Evolutionary conservation across 2,113 vertebrate genomes (phyloP).

Genomic region (Corythoichthys intestinalis): DNA sequence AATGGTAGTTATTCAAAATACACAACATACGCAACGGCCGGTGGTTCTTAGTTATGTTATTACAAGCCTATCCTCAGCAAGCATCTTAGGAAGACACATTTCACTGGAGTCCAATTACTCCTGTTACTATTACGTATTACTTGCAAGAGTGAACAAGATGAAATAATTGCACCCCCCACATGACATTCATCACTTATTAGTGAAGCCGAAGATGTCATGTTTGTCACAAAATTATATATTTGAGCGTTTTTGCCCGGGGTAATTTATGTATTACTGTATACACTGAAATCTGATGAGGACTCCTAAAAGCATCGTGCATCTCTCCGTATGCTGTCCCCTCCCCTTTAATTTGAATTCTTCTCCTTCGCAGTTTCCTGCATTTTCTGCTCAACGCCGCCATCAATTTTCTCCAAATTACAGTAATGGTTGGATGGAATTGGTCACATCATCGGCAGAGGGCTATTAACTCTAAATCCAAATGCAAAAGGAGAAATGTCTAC

Average conservation of each 20-base stretch:
- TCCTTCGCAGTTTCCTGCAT: slow-evolving; percentile 35
- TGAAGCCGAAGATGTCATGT: slow-evolving; percentile 59
- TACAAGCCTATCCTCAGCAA: slow-evolving; percentile 14
- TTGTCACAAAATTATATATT: slow-evolving; percentile 72
- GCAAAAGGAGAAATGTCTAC: slow-evolving; percentile 38
- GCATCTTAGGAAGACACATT: slow-evolving; percentile 40
- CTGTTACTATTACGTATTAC: slow-evolving; percentile 42
- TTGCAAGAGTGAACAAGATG: slow-evolving; percentile 45
- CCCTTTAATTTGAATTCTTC: slow-evolving; percentile 38
- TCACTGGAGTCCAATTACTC: slow-evolving; percentile 56
- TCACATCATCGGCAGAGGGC: slow-evolving; percentile 30
- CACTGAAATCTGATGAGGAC: slow-evolving; percentile 53
- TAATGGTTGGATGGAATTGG: slow-evolving; percentile 44
- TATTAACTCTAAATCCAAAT: slow-evolving; percentile 13
- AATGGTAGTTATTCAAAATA: slow-evolving; percentile 2
- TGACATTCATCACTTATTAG: slow-evolving; percentile 65
- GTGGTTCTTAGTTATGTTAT: slow-evolving; percentile 30
- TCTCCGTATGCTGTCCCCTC: slow-evolving; percentile 13
- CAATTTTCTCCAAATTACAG: slow-evolving; percentile 55
- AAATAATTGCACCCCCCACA: slow-evolving; percentile 67
- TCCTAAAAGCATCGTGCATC: slow-evolving; percentile 34
- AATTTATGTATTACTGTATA: slow-evolving; percentile 70
- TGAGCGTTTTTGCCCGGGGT: slow-evolving; percentile 59
- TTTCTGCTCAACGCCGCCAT: slow-evolving; percentile 22
- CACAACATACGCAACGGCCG: slow-evolving; percentile 10